phyloP scores from a whole-genome alignment of 2,113 vertebrate genomes.

The Mustelus asterias region DNA sequence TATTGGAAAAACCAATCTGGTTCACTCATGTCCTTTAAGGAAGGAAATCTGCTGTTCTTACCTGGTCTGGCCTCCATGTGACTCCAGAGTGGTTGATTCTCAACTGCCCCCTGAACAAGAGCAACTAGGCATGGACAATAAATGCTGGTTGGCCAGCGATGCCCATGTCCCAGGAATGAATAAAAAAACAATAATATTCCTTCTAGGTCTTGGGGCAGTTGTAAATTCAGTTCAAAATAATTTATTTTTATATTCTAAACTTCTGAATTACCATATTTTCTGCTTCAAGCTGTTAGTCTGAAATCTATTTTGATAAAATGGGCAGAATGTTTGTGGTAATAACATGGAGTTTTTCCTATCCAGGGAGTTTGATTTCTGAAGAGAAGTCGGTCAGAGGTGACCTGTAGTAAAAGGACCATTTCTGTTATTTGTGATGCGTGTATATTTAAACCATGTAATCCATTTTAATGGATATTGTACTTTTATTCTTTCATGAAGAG shows the following conservation, averaged over 20 bases:
- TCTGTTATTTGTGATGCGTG: not conserved
- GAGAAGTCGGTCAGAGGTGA: not conserved
- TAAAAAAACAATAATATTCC: too few relatives aligned
- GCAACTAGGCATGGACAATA: too few relatives aligned
- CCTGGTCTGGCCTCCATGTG: too few relatives aligned
- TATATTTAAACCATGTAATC: not conserved
- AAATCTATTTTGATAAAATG: constrained; percentile 3
- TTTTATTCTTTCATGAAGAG: not conserved
- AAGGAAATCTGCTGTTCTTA: too few relatives aligned
- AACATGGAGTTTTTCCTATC: not conserved
- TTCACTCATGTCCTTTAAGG: too few relatives aligned
- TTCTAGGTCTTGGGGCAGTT: too few relatives aligned
- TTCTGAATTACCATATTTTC: not conserved
- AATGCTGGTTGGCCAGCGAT: too few relatives aligned
- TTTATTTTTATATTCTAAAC: not conserved
- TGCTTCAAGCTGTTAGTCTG: not conserved
- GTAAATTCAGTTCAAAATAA: not conserved
- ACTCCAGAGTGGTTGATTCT: too few relatives aligned
- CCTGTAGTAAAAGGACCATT: not conserved
- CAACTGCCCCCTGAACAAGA: too few relatives aligned
- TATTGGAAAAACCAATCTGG: too few relatives aligned
- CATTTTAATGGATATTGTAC: not conserved
- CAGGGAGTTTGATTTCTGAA: not conserved
- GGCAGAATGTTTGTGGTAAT: not conserved
- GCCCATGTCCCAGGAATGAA: too few relatives aligned